Evolutionary conservation across 2,888 invertebrate species (phyloP), one percentile per base, ranked within the genome.

Genomic region (Achlya flavicornis): DNA sequence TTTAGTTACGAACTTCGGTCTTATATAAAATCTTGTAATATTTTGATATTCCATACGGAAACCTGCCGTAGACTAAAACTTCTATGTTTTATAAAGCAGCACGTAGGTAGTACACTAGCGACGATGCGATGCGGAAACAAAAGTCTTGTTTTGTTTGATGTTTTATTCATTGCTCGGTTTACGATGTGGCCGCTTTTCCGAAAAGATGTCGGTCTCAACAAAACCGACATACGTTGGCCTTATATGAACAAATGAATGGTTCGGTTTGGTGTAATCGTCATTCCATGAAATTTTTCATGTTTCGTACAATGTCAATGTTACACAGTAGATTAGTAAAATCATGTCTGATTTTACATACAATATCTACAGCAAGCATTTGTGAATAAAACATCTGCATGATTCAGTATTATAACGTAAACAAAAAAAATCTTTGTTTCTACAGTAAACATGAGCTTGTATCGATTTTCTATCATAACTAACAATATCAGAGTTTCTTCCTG

Each of bases 141-240:
- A 65, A 66, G 66, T 62, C 63, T 3, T 62, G 62, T 66, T 63
- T 64, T 66, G 58, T 61, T 66, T 60, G 64, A 71, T 73, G 69
- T 73, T 69, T 70, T 73, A 73, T 73, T 71, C 73, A 73, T 66
- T 11, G 65, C 66, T 66, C 61, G 63, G 64, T 61, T 63, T 62
- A 58, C 61, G 63, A 41, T 60, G 63, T n/a, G 58, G 58, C 57
- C 53, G 64, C 11, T 8, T 59, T 10, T 12, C n/a, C 5, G 7
- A 14, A 5, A 19, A 16, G 59, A 59, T 41, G 38, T 38, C 59
- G 11, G 19, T 16, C 38, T 16, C 38, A 10, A 59, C 59, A 41
- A 59, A 59, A 59, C 38, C 12, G 16, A 1, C 6, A 10, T 3
- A 19, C 59, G 38, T 59, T 41, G 16, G 59, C 16, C 59, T 38